Conservation (phyloP, 2,797 vertebrate genomes). For the Serranus cabrilla region DNA sequence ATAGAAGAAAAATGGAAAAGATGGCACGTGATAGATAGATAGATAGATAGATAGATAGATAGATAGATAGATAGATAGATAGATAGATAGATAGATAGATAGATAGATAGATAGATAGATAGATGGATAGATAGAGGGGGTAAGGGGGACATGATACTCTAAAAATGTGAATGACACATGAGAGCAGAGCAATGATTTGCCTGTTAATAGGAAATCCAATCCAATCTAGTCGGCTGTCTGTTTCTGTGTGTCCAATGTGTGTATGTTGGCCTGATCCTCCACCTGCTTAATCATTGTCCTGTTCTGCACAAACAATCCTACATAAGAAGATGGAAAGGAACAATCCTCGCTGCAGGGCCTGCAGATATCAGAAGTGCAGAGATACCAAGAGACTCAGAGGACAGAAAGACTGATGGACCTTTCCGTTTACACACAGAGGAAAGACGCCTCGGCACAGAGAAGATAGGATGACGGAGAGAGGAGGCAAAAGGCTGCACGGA, state of each 20-base stretch:
- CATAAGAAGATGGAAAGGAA: constrained; percentile 29
- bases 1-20: constrained; percentile 26
- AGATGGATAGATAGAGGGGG: constrained; percentile 3
- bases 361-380: constrained; percentile 20
- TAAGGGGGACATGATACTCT: neutral
- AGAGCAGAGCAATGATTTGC: constrained; percentile 38
- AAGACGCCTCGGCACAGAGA: constrained; percentile 15
- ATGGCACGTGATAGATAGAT: constrained; percentile 14
- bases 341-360: neutral
- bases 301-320: constrained; percentile 3
- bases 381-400: constrained; percentile 27
- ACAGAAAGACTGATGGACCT: constrained; percentile 37
- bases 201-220: constrained; percentile 59
- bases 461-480: constrained; percentile 13
- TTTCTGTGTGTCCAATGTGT: constrained; percentile 14
- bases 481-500: constrained; percentile 17
- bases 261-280: neutral
- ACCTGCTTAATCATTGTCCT: constrained; percentile 13
- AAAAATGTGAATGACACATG: constrained; percentile 29
- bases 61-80: constrained; percentile 23
- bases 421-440: constrained; percentile 23
- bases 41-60: constrained; percentile 20
- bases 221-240: constrained; percentile 47
- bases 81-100: constrained; percentile 33
- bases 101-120: constrained; percentile 29